Base-by-base conservation (phyloP, 1,140 invertebrate genomes). In the Palaemon carinicauda region DNA sequence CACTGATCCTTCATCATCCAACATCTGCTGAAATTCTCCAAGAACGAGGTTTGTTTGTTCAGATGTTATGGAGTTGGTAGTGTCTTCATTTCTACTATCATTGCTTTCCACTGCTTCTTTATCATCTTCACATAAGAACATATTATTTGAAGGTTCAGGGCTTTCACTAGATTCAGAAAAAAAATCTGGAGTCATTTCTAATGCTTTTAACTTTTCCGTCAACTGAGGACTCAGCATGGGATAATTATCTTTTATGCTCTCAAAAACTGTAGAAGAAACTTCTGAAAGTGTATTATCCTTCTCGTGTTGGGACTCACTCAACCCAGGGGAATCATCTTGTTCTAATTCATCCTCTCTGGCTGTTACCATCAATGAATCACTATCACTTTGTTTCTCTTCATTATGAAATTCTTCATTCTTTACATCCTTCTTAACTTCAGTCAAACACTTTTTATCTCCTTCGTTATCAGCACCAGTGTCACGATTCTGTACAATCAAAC, bases 231-330 rank as follows among this genome's bases (percentile, higher is more conserved):
- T 53, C 24, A 69, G 41, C n/a, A 65, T 7, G 9, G 15, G 69
- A 52, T 24, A 51, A 15, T 21, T 24, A 2, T 82, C 80, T n/a
- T 27, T 21, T 29, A 27, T 19, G 24, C 60, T 80, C 60, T 85
- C 83, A 51, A 85, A 85, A 41, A 85, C 79, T 33, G 75, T 41
- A 21, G 83, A 85, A 3, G 83, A 85, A 3, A 85, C 53, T 69
- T 85, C 83, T 21, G 83, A 85, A 1, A 85, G 74, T 15, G 83
- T 85, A 53, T 50, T 85, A n/a, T 71, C 77, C 31, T 33, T 79
- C 24, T 73, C 60, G 53, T 24, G 21, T 17, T 83, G 81, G 21
- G 81, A 56, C 41, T 75, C 81, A 41, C 71, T 75, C n/a, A 10
- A 51, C 7, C 29, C 81, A 0, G n/a, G 50, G 17, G 81, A 85